Percentiles rank a stretch among this genome's conserved stretches.
These are phyloP conservation scores for Etheostoma cragini DNA, from an alignment of 2,113 vertebrate species.

Conservation along the genomic window DNA sequence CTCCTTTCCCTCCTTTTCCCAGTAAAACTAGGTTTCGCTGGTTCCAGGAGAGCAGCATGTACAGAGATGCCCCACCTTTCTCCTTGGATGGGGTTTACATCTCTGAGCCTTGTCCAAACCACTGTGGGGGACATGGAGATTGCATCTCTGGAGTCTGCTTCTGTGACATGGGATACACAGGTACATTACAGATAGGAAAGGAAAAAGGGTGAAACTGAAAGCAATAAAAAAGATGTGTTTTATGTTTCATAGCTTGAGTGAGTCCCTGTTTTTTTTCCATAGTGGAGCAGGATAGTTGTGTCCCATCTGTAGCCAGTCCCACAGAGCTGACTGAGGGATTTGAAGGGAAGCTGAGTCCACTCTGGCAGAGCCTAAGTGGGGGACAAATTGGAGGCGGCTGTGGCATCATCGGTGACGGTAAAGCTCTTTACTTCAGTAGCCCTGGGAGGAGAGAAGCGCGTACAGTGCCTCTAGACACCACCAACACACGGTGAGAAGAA, in stretches of 20 bases:
- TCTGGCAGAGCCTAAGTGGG: slow-evolving; percentile 95
- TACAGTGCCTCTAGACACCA: slow-evolving; percentile 94
- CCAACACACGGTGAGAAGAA: slow-evolving; percentile 88
- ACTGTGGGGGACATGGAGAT: slow-evolving; percentile 95
- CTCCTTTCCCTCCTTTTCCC: slow-evolving; percentile 37
- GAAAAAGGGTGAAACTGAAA: background rate
- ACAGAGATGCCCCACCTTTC: slow-evolving; percentile 91
- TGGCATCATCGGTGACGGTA: slow-evolving; percentile 92
- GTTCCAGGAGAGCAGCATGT: slow-evolving; percentile 95
- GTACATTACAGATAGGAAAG: slow-evolving; percentile 69
- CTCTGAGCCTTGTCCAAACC: slow-evolving; percentile 94
- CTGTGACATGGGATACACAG: slow-evolving; percentile 96
- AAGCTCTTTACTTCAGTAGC: slow-evolving; percentile 94
- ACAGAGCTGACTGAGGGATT: slow-evolving; percentile 96
- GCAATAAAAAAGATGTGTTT: background rate
- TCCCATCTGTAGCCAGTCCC: slow-evolving; percentile 89
- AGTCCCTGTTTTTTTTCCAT: slow-evolving; percentile 9
- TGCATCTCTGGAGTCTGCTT: slow-evolving; percentile 98
- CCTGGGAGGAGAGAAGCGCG: slow-evolving; percentile 92
- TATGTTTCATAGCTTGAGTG: background rate
- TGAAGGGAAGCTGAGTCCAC: slow-evolving; percentile 95
- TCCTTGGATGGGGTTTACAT: slow-evolving; percentile 96
- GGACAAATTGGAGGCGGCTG: slow-evolving; percentile 93
- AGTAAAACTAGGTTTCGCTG: slow-evolving; percentile 98
- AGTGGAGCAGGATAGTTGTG: slow-evolving; percentile 96